Evolutionary conservation across 1,140 invertebrate genomes (phyloP), one percentile per base, ranked within the genome.

Genomic region (Odontomachus brunneus): DNA sequence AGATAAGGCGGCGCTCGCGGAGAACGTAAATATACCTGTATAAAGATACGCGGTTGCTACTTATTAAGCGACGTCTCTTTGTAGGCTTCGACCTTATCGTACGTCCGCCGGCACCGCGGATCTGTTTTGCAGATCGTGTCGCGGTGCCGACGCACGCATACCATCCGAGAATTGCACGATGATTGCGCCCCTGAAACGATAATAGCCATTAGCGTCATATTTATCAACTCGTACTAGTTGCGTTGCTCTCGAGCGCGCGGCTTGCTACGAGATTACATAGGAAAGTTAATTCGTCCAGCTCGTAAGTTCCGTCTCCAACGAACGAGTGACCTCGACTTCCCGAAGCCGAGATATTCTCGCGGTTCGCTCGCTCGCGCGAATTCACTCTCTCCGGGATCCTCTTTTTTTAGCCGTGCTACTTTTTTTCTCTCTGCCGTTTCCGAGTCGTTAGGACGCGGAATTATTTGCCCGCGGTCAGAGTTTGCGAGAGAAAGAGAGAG

Each of bases 151-250:
- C 24, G 19, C 19, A 17, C 5, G 49, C 14, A 19, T 51, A 48
- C 22, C 17, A 51, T 14, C n/a, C 24, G 44, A 38, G 80, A 59
- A 63, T 76, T 38, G 29, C 48, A 55, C 24, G 48, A 51, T 72
- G 67, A 55, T 48, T 44, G 51, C 24, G 51, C 26, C 24, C 49
- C 51, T 60, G 22, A 69, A 80, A 55, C n/a, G 60, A 75, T 83
- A 76, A 83, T 83, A 55, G 80, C 29, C 48, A 85, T 87, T 87
- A 87, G 67, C 48, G 80, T 85, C 69, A 80, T 83, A 85, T 85
- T 83, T 87, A 75, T 83, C 80, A 80, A 59, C 19, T 22, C 78
- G 29, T 3, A 22, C 7, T 19, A 78, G 22, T 57, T 49, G 49
- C 49, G 48, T 12, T 44, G 12, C 29, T 78, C 22, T 26, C 51